Percentiles rank a stretch among this genome's conserved stretches.
Conservation (phyloP, 35 echinoderm and acorn worm species). For the Ophioderma brevispina region DNA sequence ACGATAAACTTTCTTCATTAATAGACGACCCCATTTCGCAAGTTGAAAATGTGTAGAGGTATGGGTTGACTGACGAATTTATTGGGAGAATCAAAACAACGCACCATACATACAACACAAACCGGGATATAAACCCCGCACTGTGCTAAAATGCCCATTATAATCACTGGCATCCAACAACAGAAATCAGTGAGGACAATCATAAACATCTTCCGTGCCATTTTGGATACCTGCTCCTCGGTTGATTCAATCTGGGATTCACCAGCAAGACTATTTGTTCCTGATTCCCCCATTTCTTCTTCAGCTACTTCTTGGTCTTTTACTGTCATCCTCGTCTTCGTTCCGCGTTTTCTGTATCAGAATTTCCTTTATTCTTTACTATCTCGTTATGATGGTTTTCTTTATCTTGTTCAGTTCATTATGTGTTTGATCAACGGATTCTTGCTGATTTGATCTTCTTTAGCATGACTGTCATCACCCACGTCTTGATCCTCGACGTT, state of each 20-base stretch:
- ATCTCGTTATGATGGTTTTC: too few species aligned
- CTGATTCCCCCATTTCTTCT: neutral
- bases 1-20: too few species aligned
- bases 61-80: constrained; percentile 78
- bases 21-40: neutral
- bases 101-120: constrained; percentile 61
- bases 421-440: too few species aligned
- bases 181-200: constrained; percentile 68
- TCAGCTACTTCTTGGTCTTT: neutral
- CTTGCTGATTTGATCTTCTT: too few species aligned
- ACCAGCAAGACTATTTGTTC: neutral
- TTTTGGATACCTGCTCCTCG: neutral
- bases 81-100: constrained; percentile 77
- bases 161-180: constrained; percentile 88
- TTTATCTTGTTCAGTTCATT: too few species aligned
- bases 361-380: neutral
- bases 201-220: constrained; percentile 41
- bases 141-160: constrained; percentile 65
- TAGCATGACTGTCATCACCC: too few species aligned
- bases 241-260: neutral
- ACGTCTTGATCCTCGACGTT: neutral
- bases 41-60: constrained; percentile 64
- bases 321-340: too few species aligned
- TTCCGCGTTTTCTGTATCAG: neutral
- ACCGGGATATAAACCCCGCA: constrained; percentile 27